Base-by-base conservation (phyloP, 2,113 vertebrate species). In the Menidia beryllina region DNA sequence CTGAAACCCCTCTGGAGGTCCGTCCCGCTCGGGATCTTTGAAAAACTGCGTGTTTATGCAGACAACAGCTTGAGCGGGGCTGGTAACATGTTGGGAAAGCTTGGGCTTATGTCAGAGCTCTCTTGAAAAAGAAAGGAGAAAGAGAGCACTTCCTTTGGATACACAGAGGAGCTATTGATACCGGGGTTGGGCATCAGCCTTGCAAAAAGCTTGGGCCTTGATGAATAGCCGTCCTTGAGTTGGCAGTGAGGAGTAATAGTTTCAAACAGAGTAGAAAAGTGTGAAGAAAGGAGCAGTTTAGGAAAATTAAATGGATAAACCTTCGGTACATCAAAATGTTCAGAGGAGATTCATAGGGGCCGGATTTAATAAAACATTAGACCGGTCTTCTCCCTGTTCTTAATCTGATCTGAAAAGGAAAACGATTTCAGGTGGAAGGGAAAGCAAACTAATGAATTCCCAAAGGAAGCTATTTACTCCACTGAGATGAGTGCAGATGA, bases 391-490 rank as follows among this genome's bases (percentile, higher is more conserved):
- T 65, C 54, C 69, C 57, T 60, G 62, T 60, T 36, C 69, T 77
- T 84, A 88, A 86, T 89, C 66, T 75, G 83, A 84, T 87, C 62
- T 84, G 83, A 90, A 90, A 83, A 75, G 38, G 59, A 59, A 45
- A 48, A 51, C 70, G 75, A 72, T 82, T 82, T 87, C 72, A 82
- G 77, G 85, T 88, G 83, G 67, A 85, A 83, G 86, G 83, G 69
- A 89, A 89, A 82, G 85, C 75, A 82, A 72, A 78, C 78, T 86
- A 83, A 89, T 87, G 81, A 86, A 90, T 91, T 91, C 88, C 82
- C 88, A 88, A 57, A 88, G 89, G 86, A 89, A 85, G 77, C 69
- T 72, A 71, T 85, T 88, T 84, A 79, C 80, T 83, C 77, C 73
- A 52, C 61, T 59, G 67, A 84, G 86, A 86, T 87, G 81, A 89